These are phyloP conservation scores for Hypotaenidia philippensis DNA, from an alignment of 2,797 vertebrate species.

Conservation along the genomic window DNA sequence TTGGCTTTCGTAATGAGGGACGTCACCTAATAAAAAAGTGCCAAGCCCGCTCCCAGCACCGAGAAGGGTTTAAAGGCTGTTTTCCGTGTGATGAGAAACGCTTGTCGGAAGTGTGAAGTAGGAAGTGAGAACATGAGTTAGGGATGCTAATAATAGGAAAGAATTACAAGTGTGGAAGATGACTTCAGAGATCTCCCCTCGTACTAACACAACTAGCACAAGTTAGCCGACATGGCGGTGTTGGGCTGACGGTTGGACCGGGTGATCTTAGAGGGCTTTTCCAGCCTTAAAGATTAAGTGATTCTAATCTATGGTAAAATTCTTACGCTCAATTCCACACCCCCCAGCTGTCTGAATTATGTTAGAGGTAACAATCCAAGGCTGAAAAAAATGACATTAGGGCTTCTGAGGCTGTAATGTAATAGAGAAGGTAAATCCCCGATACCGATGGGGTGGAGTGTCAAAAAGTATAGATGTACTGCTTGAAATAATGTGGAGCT, in stretches of 20 bases:
- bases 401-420: neutral
- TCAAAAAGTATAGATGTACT: neutral
- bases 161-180: neutral
- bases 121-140: neutral
- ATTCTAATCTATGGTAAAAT: neutral
- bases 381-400: neutral
- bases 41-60: too few species aligned
- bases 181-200: too few species aligned
- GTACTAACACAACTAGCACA: too few species aligned
- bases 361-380: neutral
- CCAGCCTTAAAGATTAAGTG: too few species aligned
- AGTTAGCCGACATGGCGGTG: too few species aligned
- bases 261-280: too few species aligned
- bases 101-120: neutral
- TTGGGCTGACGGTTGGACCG: too few species aligned
- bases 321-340: neutral
- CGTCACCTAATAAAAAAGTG: fast-evolving
- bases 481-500: neutral
- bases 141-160: neutral
- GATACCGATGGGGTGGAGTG: neutral
- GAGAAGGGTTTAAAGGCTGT: neutral
- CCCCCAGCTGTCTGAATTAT: neutral
- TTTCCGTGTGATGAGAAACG: neutral
- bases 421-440: neutral
- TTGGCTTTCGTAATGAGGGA: too few species aligned